Evolutionary conservation across 2,888 invertebrate genomes (phyloP), one percentile per base, ranked within the genome.

Genomic region (Brenthis ino): DNA sequence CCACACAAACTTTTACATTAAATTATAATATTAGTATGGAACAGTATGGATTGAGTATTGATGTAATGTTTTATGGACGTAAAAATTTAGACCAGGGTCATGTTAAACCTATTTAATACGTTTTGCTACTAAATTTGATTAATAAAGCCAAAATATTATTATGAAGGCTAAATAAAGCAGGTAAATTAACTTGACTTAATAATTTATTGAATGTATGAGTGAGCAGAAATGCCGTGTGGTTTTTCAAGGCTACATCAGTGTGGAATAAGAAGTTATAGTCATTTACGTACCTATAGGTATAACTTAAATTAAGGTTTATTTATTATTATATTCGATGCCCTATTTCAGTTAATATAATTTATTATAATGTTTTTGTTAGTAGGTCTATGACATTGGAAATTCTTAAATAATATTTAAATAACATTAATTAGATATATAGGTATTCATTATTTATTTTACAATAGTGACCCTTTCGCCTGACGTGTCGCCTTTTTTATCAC

Each of bases 231-330:
- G 67, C 24, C 51, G 61, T 67, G 61, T 54, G 66, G 66, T 56
- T 24, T n/a, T 56, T 56, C 61, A 67, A 67, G 67, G 61, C 56
- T 28, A 67, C 28, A 43, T 33, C 51, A 50, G 56, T 56, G 56
- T 55, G 37, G 33, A 67, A 61, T 56, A 61, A 56, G 60, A 55
- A 56, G 65, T 57, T 53, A 28, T 43, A 58, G 54, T 43, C 58
- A 54, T 53, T 43, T 43, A 43, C 3, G 37, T 43, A 43, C 5
- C 28, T 50, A n/a, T n/a, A n/a, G n/a, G 50, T 60, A 63, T 14
- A 53, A 16, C 65, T 65, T 66, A 54, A 60, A 66, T 66, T 55
- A 60, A 60, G n/a, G n/a, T 50, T 60, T 50, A 50, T 50, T 60
- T 60, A 60, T 63, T 43, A 63, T 24, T 55, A 24, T 43, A 12